Base-by-base conservation (phyloP, 2,888 invertebrate species). In the Tupiocoris notatus region DNA sequence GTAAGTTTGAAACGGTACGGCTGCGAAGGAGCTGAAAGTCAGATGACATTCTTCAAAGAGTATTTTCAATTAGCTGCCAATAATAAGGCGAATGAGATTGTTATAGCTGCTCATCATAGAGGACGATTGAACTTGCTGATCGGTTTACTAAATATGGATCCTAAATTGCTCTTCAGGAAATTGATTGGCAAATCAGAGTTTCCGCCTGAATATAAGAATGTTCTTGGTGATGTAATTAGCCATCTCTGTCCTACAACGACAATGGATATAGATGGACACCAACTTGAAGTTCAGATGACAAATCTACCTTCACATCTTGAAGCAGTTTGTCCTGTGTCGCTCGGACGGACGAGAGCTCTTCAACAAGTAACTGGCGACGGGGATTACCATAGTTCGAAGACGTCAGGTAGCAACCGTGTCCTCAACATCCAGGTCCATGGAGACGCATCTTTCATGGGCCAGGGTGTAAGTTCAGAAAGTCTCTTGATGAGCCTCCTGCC, bases 261-360 rank as follows among this genome's bases (percentile, higher is more conserved):
- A 12, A 18, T 79, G 54, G 65, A 64, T 56, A 54, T 75, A 39
- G 86, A 88, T 76, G 87, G 87, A 16, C 90, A 89, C 82, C 85
- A 85, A 12, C 85, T 98, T 24, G 91, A 93, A 82, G 89, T 97
- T 2, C 92, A 92, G 6, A 86, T 98, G 84, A 86, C 98, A 39
- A 94, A 96, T 80, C 98, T 98, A 85, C 97, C 99, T 0, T 98
- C 98, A 0, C 98, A 99, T 86, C 87, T 98, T 79, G 98, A 97
- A 88, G 94, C 94, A 7, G 93, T 92, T 0, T 96, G 96, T 86
- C 96, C 98, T 1, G 95, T 98, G 0, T 93, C 95, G 0, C 93
- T 95, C 89, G 99, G 99, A 0, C 98, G 98, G 85, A 89, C 95
- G 0, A 88, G 97, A 79, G 94, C 92, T 0, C 91, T 92, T 79